Conservation (phyloP, 2,888 invertebrate species). For the Corythucha ciliata region DNA sequence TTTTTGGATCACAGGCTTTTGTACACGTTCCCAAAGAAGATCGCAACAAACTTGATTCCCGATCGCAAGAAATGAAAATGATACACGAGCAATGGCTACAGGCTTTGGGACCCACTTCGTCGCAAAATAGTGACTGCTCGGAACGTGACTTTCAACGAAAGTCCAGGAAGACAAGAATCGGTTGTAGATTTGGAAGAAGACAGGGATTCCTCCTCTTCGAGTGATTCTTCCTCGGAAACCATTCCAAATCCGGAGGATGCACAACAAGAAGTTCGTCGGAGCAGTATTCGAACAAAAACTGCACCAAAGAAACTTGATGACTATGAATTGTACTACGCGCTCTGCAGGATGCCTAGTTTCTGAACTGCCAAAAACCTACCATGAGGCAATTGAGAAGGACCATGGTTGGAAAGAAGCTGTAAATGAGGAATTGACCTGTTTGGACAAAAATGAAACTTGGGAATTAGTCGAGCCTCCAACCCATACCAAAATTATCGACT, state of each 20-base stretch:
- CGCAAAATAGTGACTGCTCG: too few species aligned
- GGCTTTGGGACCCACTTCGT: neutral
- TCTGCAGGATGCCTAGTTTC: slow-evolving; percentile 8
- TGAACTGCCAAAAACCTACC: slow-evolving; percentile 6
- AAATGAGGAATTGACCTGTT: slow-evolving; percentile 4
- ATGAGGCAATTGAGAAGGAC: slow-evolving; percentile 10
- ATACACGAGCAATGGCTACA: slow-evolving; percentile 2
- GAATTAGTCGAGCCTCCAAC: slow-evolving; percentile 14
- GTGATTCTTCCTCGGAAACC: neutral
- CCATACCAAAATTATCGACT: slow-evolving; percentile 12
- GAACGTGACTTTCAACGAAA: too few species aligned
- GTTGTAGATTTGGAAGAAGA: neutral
- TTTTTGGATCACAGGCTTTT: slow-evolving; percentile 1
- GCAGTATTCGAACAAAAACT: too few species aligned
- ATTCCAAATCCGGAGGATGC: neutral
- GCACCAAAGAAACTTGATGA: too few species aligned
- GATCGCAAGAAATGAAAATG: too few species aligned
- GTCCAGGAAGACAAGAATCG: neutral
- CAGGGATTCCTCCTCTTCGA: neutral
- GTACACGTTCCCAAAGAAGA: slow-evolving; percentile 1
- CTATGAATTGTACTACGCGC: too few species aligned
- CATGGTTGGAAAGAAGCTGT: slow-evolving; percentile 13
- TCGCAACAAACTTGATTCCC: too few species aligned
- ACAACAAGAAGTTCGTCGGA: too few species aligned
- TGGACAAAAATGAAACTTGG: slow-evolving; percentile 20